A percentile compares a stretch with the other conserved stretches of the same genome.
phyloP scores from a whole-genome alignment of 2,888 invertebrate genomes.

The Griposia aprilina region DNA sequence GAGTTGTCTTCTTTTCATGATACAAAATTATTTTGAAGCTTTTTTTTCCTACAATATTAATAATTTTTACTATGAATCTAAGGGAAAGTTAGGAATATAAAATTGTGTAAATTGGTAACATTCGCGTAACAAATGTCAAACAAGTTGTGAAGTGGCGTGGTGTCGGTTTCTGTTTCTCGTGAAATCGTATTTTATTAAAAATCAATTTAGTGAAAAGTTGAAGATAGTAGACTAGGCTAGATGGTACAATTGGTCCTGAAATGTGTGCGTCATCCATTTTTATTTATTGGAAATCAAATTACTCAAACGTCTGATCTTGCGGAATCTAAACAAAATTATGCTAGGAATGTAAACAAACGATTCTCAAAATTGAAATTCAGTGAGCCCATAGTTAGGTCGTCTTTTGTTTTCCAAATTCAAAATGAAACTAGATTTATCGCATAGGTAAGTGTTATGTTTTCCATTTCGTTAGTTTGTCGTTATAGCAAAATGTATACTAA shows the following conservation, averaged over 20 bases:
- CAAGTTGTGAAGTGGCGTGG: not conserved
- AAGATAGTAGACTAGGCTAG: not conserved
- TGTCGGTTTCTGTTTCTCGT: not conserved
- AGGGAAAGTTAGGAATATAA: not conserved
- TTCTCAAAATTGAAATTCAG: not conserved
- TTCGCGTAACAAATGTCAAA: not conserved
- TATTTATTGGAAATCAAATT: not conserved
- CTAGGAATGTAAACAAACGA: constrained; percentile 14
- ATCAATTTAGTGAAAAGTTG: constrained; percentile 1
- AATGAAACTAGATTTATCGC: constrained; percentile 16
- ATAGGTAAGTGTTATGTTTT: constrained; percentile 21
- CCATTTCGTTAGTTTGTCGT: not conserved
- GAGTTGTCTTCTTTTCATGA: not conserved
- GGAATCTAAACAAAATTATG: not conserved
- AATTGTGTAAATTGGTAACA: constrained; percentile 10
- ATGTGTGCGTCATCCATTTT: not conserved
- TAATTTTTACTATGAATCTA: not conserved
- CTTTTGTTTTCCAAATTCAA: constrained; percentile 4
- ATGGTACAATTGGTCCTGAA: not conserved
- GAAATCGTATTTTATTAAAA: not conserved
- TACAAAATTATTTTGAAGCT: not conserved
- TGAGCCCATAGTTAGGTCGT: not conserved
- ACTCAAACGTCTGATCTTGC: not conserved
- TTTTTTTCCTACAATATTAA: too few relatives aligned
- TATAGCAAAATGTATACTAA: not conserved